A percentile compares a stretch with the other conserved stretches of the same genome.
phyloP scores from a whole-genome alignment of 2,113 vertebrate species.

The Pungitius pungitius region DNA sequence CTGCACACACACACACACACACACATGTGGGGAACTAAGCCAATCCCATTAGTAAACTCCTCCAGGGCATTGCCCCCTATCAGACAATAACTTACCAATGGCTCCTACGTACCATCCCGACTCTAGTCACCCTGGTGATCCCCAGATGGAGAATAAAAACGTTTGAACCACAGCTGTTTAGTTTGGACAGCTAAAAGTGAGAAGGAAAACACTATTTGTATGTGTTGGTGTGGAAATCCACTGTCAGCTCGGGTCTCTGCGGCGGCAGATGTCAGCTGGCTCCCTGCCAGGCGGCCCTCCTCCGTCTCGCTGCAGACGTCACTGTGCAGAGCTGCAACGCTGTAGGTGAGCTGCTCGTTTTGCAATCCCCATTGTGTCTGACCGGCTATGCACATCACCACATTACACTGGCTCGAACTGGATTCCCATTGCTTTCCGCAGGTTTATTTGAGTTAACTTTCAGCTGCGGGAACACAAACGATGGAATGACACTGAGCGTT shows the following conservation, averaged over 20 bases:
- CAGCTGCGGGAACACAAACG: background rate
- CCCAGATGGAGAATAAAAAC: background rate
- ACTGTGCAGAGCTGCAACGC: background rate
- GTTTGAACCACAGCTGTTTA: constrained; percentile 27
- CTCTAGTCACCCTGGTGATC: constrained; percentile 48
- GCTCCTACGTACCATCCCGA: constrained; percentile 74
- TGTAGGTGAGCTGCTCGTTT: background rate
- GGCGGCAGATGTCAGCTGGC: constrained; percentile 50
- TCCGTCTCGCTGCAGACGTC: constrained; percentile 9
- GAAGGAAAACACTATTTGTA: background rate
- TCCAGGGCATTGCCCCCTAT: constrained; percentile 69
- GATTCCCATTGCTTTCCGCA: background rate
- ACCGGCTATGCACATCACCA: background rate
- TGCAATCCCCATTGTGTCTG: background rate
- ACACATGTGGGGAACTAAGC: constrained; percentile 49
- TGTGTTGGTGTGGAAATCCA: constrained; percentile 33
- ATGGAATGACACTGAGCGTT: background rate
- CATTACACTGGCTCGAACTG: background rate
- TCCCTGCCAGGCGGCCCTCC: constrained; percentile 14
- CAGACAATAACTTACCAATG: constrained; percentile 80
- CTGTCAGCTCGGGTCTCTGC: constrained; percentile 37
- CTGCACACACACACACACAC: constrained; percentile 13
- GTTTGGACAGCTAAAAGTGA: constrained; percentile 3
- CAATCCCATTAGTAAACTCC: constrained; percentile 78
- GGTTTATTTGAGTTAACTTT: background rate